Conservation (phyloP, 2,797 vertebrate species). For the Phyllotis vaccarum region DNA sequence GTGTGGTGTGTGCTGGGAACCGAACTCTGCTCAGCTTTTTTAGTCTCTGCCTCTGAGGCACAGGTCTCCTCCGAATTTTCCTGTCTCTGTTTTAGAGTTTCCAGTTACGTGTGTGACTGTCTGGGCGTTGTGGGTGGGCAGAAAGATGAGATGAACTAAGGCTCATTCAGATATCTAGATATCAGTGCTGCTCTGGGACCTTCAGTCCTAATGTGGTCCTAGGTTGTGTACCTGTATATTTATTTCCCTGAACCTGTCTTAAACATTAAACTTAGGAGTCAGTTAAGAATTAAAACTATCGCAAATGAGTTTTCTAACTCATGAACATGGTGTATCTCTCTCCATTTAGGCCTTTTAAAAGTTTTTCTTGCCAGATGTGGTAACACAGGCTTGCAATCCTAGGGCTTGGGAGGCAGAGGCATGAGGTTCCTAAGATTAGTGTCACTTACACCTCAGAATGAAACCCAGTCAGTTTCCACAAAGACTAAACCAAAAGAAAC, state of each 20-base stretch:
- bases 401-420: not conserved
- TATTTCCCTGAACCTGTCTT: not conserved
- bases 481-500: not conserved
- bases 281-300: not conserved
- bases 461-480: not conserved
- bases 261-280: not conserved
- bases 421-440: not conserved
- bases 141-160: not conserved
- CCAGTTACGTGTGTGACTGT: not conserved
- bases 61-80: not conserved
- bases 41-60: not conserved
- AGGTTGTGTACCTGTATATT: not conserved
- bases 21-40: not conserved
- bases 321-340: not conserved
- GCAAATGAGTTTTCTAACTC: not conserved
- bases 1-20: not conserved
- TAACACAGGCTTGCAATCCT: not conserved
- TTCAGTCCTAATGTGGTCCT: not conserved
- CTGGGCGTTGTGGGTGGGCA: not conserved
- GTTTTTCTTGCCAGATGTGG: not conserved
- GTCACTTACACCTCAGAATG: not conserved
- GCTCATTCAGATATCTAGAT: not conserved
- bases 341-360: not conserved
- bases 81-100: not conserved
- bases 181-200: not conserved